phyloP scores from a whole-genome alignment of 2,888 invertebrate genomes.

The Onthophagus sagittarius region DNA sequence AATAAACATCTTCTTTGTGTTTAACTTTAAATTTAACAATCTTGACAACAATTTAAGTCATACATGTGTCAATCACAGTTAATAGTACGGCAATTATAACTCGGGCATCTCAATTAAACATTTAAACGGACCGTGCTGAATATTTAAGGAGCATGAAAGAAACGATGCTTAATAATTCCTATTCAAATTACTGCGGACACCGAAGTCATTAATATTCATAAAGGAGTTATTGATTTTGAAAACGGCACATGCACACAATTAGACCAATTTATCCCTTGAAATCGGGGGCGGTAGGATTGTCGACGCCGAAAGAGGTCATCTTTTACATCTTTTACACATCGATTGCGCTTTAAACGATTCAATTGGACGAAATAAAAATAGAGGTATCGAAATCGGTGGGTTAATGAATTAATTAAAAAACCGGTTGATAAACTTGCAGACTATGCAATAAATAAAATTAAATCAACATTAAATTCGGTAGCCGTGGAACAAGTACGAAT shows the following conservation, averaged over 20 bases:
- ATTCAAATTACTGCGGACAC: background rate
- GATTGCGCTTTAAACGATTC: background rate
- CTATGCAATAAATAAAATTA: background rate
- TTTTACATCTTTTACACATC: background rate
- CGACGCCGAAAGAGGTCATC: background rate
- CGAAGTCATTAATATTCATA: background rate
- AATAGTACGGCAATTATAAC: background rate
- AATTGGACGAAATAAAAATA: background rate
- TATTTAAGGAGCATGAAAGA: background rate
- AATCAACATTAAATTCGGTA: background rate
- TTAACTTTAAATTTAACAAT: no score
- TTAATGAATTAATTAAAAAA: background rate
- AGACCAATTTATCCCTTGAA: background rate
- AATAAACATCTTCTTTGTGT: no score
- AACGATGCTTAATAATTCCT: background rate
- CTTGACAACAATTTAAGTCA: background rate
- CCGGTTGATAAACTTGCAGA: background rate
- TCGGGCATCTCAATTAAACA: background rate
- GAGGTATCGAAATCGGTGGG: background rate
- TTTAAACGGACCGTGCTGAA: background rate
- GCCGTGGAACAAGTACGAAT: background rate
- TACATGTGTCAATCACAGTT: background rate
- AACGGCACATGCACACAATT: background rate
- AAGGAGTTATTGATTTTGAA: background rate
- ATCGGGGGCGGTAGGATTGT: background rate